A percentile compares a stretch with the other conserved stretches of the same genome.
Conservation (phyloP, 2,888 invertebrate species). For the Orthosia incerta region DNA sequence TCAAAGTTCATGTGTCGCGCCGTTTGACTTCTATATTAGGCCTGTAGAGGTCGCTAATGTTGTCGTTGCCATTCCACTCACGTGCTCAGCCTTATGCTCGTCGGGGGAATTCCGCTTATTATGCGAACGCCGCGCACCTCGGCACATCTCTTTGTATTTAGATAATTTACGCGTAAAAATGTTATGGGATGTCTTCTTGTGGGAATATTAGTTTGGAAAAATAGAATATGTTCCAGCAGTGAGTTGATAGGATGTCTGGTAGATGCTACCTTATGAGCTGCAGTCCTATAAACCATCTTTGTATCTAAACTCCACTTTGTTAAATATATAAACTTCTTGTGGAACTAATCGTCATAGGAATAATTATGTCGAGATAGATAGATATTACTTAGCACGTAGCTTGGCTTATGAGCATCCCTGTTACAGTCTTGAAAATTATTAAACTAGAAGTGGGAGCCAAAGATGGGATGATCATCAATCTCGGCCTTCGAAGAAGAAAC, state of each 20-base stretch:
- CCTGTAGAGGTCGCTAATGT: conserved; percentile 63
- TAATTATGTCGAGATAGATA: too few species aligned
- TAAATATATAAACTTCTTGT: background rate
- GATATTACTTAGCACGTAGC: too few species aligned
- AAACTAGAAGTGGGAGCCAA: too few species aligned
- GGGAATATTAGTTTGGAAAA: background rate
- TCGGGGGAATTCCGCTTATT: conserved; percentile 66
- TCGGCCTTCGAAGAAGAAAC: too few species aligned
- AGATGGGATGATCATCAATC: too few species aligned
- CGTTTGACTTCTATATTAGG: conserved; percentile 68
- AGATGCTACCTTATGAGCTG: too few species aligned
- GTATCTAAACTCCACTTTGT: too few species aligned
- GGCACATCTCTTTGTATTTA: conserved; percentile 58
- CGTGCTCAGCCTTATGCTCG: conserved; percentile 58
- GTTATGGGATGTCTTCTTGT: conserved; percentile 31
- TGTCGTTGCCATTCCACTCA: conserved; percentile 62
- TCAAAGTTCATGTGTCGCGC: conserved; percentile 64
- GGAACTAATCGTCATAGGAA: background rate
- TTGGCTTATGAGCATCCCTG: too few species aligned
- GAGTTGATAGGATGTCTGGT: background rate
- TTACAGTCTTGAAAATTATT: too few species aligned
- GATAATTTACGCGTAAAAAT: conserved; percentile 59
- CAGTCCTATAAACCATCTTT: background rate
- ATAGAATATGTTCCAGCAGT: background rate
- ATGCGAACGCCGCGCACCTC: conserved; percentile 62